A percentile compares a stretch with the other conserved stretches of the same genome.
These are phyloP conservation scores for Microctenopoma lineatum DNA, from an alignment of 2,797 vertebrate genomes.

Conservation along the genomic window DNA sequence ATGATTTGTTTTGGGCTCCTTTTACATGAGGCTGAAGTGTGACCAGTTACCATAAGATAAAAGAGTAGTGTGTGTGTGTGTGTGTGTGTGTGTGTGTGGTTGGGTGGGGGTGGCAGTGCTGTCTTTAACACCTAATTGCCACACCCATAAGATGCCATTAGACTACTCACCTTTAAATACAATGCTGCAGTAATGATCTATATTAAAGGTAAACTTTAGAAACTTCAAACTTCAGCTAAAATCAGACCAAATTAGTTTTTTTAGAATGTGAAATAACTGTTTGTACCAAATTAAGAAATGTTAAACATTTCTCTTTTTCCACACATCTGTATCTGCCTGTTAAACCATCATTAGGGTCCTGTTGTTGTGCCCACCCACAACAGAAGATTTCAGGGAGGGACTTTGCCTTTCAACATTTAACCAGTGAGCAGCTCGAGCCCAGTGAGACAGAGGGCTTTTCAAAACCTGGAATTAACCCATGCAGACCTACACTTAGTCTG, in stretches of 20 bases:
- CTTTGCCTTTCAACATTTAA: slow-evolving; percentile 70
- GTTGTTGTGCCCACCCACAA: slow-evolving; percentile 71
- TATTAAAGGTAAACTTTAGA: slow-evolving; percentile 17
- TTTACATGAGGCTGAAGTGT: slow-evolving; percentile 76
- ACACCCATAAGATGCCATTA: slow-evolving; percentile 62
- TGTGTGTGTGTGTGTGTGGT: background rate
- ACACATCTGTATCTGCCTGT: slow-evolving; percentile 12
- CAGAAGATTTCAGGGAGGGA: slow-evolving; percentile 69
- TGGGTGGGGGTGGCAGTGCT: slow-evolving; percentile 5
- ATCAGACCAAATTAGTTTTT: background rate
- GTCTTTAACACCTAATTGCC: slow-evolving; percentile 65
- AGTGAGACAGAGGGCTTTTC: slow-evolving; percentile 67
- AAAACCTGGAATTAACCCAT: slow-evolving; percentile 59
- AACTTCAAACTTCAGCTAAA: too few relatives aligned
- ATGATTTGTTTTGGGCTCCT: slow-evolving; percentile 69
- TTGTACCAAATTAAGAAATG: too few relatives aligned
- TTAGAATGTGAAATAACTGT: background rate
- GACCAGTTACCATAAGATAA: slow-evolving; percentile 63
- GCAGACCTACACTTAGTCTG: slow-evolving; percentile 21
- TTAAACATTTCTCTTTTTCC: background rate
- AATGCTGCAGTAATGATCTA: slow-evolving; percentile 54
- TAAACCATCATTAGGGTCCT: slow-evolving; percentile 42
- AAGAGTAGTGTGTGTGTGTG: slow-evolving; percentile 3
- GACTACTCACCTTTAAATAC: slow-evolving; percentile 70
- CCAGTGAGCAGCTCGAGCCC: slow-evolving; percentile 61